Conservation (phyloP, 2,888 invertebrate genomes). For the Protonemura montana region DNA sequence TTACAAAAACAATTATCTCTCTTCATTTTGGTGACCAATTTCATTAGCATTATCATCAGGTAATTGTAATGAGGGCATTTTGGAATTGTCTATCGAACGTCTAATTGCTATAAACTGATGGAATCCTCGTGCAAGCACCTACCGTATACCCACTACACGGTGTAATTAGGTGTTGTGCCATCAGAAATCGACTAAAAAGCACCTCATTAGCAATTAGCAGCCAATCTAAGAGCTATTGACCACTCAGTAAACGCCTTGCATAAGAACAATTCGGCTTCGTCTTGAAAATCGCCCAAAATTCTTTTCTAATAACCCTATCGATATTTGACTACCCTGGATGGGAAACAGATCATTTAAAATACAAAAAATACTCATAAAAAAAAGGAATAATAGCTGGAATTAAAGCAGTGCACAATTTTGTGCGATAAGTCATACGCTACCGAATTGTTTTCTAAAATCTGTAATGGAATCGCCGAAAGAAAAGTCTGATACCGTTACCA, state of each 20-base stretch:
- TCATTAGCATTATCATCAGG: background rate
- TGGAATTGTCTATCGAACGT: background rate
- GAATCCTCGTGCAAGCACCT: background rate
- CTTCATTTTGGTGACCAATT: background rate
- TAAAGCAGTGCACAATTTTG: too few relatives aligned
- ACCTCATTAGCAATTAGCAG: constrained; percentile 12
- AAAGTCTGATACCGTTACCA: background rate
- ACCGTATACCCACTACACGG: background rate
- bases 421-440: too few relatives aligned
- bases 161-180: background rate
- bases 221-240: background rate
- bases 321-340: background rate
- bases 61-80: background rate
- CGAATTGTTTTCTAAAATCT: background rate
- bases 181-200: background rate
- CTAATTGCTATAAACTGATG: background rate
- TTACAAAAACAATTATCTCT: background rate
- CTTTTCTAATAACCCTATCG: background rate
- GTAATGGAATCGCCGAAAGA: background rate
- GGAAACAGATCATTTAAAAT: background rate
- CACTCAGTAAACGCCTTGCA: background rate
- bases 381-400: background rate
- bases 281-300: background rate
- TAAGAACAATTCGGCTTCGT: background rate
- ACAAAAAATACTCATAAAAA: background rate